These are phyloP conservation scores for Emydocephalus ijimae DNA, from an alignment of 2,113 vertebrate genomes.

Conservation along the genomic window DNA sequence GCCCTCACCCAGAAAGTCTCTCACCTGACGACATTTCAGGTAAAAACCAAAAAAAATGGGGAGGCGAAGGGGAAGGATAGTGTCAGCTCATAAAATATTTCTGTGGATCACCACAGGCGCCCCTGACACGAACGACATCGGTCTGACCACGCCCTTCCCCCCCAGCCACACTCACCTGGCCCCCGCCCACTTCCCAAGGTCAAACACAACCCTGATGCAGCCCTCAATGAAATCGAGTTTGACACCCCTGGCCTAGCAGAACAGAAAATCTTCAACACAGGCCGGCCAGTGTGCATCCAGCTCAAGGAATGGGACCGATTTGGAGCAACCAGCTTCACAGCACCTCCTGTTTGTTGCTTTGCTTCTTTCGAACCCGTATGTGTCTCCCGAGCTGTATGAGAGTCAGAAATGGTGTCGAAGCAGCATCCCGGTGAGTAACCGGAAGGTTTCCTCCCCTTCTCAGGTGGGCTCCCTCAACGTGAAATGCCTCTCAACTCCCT, in stretches of 20 bases:
- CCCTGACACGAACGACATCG: too few relatives aligned
- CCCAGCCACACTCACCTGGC: too few relatives aligned
- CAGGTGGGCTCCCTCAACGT: constrained; percentile 90
- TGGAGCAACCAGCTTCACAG: neutral
- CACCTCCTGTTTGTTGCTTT: neutral
- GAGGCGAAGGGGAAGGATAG: neutral
- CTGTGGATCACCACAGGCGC: too few relatives aligned
- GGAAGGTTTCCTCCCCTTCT: constrained; percentile 30
- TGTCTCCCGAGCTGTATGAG: neutral
- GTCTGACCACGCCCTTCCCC: too few relatives aligned
- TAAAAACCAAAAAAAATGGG: constrained; percentile 45
- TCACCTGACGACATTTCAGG: constrained; percentile 86
- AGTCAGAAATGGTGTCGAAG: neutral
- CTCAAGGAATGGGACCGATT: neutral
- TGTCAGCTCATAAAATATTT: too few relatives aligned
- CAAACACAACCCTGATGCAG: too few relatives aligned
- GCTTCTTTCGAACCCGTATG: neutral
- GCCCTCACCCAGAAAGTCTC: constrained; percentile 87
- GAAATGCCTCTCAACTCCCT: constrained; percentile 92
- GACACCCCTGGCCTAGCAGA: too few relatives aligned
- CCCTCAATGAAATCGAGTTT: too few relatives aligned
- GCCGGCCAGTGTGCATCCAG: too few relatives aligned
- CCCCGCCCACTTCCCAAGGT: too few relatives aligned
- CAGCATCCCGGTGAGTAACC: neutral
- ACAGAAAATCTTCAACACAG: neutral